Evolutionary conservation across 2,113 vertebrate genomes (phyloP).

Genomic region (Picathartes gymnocephalus): DNA sequence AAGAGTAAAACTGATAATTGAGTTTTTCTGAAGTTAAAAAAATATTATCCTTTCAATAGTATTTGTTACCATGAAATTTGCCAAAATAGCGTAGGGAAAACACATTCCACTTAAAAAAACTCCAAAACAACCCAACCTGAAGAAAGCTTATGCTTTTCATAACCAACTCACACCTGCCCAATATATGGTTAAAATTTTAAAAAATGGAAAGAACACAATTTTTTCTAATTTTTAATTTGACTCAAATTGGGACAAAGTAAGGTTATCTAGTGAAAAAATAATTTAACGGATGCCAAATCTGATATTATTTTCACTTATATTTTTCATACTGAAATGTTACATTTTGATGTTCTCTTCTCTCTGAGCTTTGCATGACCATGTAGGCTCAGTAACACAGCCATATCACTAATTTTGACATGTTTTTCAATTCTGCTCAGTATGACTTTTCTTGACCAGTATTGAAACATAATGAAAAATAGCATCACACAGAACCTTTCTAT

Average conservation of each 20-base stretch:
- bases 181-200: neutral
- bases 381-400: neutral
- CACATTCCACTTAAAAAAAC: neutral
- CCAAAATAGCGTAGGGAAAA: neutral
- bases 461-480: neutral
- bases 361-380: neutral
- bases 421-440: neutral
- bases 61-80: neutral
- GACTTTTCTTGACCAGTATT: neutral
- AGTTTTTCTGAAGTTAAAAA: neutral
- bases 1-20: neutral
- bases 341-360: neutral
- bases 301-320: neutral
- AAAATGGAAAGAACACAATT: neutral
- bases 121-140: neutral
- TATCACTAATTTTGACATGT: neutral
- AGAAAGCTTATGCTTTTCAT: neutral
- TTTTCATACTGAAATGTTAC: neutral
- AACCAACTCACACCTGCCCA: accelerated
- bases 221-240: neutral
- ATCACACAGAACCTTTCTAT: neutral
- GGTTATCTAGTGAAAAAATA: neutral
- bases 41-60: neutral
- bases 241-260: neutral
- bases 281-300: neutral